Percentiles rank a stretch among this genome's conserved stretches.
Conservation (phyloP, 1,140 invertebrate genomes). For the Eumeta japonica region DNA sequence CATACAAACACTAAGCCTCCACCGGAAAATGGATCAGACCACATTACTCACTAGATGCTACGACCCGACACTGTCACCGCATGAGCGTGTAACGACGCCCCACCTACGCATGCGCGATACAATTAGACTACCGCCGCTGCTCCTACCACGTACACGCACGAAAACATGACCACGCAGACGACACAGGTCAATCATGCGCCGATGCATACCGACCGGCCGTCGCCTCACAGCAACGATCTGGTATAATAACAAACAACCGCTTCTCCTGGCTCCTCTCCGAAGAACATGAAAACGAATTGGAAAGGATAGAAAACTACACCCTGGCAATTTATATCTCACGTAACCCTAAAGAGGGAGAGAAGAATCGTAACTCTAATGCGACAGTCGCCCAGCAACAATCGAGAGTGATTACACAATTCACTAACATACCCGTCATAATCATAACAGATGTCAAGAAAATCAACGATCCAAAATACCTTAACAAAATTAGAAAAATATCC, state of each 20-base stretch:
- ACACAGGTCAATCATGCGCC: background rate
- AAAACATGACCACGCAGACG: background rate
- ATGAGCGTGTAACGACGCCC: background rate
- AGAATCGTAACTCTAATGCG: background rate
- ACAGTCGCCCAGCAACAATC: background rate
- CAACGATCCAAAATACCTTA: constrained; percentile 5
- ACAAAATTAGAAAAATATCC: constrained; percentile 6
- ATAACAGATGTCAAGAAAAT: constrained; percentile 3
- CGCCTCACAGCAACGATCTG: background rate
- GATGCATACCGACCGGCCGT: background rate
- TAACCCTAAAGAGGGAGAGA: constrained; percentile 4
- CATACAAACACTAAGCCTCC: no score
- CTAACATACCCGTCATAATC: constrained; percentile 4
- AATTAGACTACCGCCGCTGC: background rate
- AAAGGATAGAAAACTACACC: constrained; percentile 1
- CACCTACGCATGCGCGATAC: constrained; percentile 1
- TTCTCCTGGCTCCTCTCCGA: background rate
- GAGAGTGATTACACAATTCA: constrained; percentile 4
- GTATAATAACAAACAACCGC: constrained; percentile 2
- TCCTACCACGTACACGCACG: no score
- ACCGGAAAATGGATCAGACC: no score
- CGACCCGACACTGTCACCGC: no score
- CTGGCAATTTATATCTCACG: background rate
- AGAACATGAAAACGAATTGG: background rate
- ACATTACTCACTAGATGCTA: no score